These are phyloP conservation scores for Ganaspis brasiliensis DNA, from an alignment of 2,888 invertebrate genomes.

Conservation along the genomic window DNA sequence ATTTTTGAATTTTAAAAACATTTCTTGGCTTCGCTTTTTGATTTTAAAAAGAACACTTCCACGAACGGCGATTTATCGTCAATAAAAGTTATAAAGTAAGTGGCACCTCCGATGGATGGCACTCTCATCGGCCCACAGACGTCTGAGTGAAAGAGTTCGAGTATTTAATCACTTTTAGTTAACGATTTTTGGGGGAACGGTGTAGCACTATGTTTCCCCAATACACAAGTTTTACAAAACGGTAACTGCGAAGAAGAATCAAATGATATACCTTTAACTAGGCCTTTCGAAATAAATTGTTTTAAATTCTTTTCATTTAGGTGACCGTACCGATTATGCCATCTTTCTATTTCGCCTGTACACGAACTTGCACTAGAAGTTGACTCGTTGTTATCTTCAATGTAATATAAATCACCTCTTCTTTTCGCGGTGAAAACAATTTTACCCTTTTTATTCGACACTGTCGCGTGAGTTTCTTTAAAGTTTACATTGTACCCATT, in stretches of 20 bases:
- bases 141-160: conserved; percentile 51
- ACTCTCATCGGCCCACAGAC: conserved; percentile 50
- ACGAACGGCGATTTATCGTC: conserved; percentile 35
- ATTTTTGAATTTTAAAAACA: conserved; percentile 50
- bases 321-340: conserved; percentile 59
- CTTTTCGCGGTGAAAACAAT: conserved; percentile 43
- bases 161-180: conserved; percentile 23
- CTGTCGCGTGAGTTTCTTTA: conserved; percentile 38
- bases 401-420: conserved; percentile 50
- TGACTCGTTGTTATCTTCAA: conserved; percentile 38
- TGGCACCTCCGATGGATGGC: not conserved
- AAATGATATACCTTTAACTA: conserved; percentile 47
- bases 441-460: conserved; percentile 36
- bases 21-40: conserved; percentile 46
- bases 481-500: conserved; percentile 49
- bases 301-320: conserved; percentile 54
- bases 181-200: conserved; percentile 45
- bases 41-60: conserved; percentile 51
- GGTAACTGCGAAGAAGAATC: conserved; percentile 13
- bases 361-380: conserved; percentile 31
- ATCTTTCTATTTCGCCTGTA: conserved; percentile 44
- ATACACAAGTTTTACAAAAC: conserved; percentile 48
- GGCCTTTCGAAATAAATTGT: conserved; percentile 34
- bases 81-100: not conserved
- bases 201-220: conserved; percentile 44